A percentile compares a stretch with the other conserved stretches of the same genome.
Evolutionary conservation across 2,113 vertebrate genomes (phyloP).

Genomic region (Oreochromis spilurus): DNA sequence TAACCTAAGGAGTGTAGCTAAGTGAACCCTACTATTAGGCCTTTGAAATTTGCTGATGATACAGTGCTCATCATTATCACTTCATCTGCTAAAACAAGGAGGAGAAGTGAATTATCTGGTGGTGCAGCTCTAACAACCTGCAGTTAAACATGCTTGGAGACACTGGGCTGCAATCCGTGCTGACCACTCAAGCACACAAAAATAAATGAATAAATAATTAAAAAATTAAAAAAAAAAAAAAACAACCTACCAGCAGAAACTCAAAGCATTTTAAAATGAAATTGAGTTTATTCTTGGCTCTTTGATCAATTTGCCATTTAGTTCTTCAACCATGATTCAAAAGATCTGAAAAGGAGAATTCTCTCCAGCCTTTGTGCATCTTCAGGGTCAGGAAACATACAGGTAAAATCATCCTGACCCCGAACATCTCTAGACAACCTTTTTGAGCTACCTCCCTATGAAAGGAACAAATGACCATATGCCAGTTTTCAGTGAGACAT

Average conservation of each 20-base stretch:
- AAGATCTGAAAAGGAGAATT: neutral
- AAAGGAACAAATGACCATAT: neutral
- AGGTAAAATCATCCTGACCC: neutral
- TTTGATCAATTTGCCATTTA: neutral
- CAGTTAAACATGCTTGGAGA: neutral
- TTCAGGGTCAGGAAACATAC: neutral
- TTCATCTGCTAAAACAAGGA: neutral
- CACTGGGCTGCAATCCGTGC: neutral
- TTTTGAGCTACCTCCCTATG: neutral
- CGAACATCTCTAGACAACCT: accelerated
- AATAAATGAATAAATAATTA: neutral
- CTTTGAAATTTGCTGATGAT: neutral
- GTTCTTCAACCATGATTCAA: neutral
- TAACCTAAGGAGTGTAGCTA: neutral
- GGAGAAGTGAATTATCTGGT: neutral
- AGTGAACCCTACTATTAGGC: neutral
- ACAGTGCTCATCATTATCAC: neutral
- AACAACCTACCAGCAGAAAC: neutral
- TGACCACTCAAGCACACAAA: neutral
- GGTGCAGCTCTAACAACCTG: neutral
- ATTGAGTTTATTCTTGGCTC: neutral
- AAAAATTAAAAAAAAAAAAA: neutral
- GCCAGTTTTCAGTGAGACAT: neutral
- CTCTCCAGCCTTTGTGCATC: neutral
- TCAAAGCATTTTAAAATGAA: neutral